Percentiles rank a stretch among this genome's conserved stretches.
Evolutionary conservation across 2,888 invertebrate genomes (phyloP).

Genomic region (Proisotoma minuta): DNA sequence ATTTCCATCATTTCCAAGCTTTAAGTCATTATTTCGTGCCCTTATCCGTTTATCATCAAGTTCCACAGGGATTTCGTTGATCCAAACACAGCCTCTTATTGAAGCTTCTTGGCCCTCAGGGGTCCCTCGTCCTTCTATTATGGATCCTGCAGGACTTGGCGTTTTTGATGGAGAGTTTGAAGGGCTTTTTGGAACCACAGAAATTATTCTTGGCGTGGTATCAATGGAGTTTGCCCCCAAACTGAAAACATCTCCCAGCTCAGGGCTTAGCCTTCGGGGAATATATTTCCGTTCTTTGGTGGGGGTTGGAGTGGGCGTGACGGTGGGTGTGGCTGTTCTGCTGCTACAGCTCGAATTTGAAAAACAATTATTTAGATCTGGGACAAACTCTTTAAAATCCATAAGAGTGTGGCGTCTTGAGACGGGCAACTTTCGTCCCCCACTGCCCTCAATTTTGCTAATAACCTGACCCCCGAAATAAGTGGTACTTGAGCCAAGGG

Average conservation of each 20-base stretch:
- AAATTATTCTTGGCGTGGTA: conserved; percentile 45
- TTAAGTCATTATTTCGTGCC: background rate
- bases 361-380: background rate
- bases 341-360: background rate
- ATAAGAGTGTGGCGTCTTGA: conserved; percentile 37
- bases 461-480: conserved; percentile 82
- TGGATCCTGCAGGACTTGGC: conserved; percentile 43
- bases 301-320: background rate
- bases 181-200: conserved; percentile 42
- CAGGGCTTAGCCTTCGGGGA: background rate
- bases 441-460: conserved; percentile 49
- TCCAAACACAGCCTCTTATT: conserved; percentile 20
- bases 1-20: background rate
- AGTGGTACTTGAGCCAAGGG: conserved; percentile 81
- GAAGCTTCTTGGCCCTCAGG: conserved; percentile 45
- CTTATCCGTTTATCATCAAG: conserved; percentile 9
- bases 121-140: conserved; percentile 42
- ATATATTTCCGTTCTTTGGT: background rate
- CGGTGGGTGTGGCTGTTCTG: conserved; percentile 15
- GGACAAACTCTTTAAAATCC: conserved; percentile 35
- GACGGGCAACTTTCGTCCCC: conserved; percentile 35
- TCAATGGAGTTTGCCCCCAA: conserved; percentile 28
- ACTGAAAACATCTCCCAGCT: background rate
- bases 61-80: conserved; percentile 36
- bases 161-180: conserved; percentile 39